Percentiles rank a stretch among this genome's conserved stretches.
Evolutionary conservation across 2,797 vertebrate species (phyloP).

Genomic region (Allobates femoralis): DNA sequence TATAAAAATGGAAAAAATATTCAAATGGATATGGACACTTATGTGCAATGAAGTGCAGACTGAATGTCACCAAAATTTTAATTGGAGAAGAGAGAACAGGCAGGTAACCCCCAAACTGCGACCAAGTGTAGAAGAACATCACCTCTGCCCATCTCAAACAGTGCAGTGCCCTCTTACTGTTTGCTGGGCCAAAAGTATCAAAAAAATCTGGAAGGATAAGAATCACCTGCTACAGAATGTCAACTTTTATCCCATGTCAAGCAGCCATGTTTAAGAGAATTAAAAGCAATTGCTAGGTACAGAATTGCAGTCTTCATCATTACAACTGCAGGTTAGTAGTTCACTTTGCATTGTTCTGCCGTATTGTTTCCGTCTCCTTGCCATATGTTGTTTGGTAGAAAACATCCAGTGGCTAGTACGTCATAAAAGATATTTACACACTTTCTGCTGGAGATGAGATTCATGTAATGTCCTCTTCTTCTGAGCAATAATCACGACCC

Average conservation of each 20-base stretch:
- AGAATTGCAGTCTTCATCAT: slow-evolving; percentile 32
- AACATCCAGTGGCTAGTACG: slow-evolving; percentile 72
- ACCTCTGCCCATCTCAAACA: slow-evolving; percentile 20
- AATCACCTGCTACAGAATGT: slow-evolving; percentile 39
- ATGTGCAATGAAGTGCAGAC: slow-evolving; percentile 72
- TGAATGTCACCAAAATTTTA: slow-evolving; percentile 1
- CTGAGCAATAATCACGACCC: slow-evolving; percentile 97
- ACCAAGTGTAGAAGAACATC: slow-evolving; percentile 4
- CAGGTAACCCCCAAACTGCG: not conserved
- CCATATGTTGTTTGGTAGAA: slow-evolving; percentile 65
- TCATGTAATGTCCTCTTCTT: slow-evolving; percentile 89
- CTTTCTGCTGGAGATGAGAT: slow-evolving; percentile 71
- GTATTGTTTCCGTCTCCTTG: slow-evolving; percentile 2
- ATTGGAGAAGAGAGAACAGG: not conserved
- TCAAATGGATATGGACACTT: slow-evolving; percentile 78
- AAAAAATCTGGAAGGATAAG: slow-evolving; percentile 42
- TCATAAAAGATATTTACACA: slow-evolving; percentile 79
- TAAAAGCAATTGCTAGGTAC: slow-evolving; percentile 43
- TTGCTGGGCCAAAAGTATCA: not conserved
- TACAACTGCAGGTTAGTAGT: slow-evolving; percentile 22
- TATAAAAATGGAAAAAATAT: slow-evolving; percentile 64
- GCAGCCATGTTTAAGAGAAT: slow-evolving; percentile 19
- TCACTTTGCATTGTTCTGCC: slow-evolving; percentile 22
- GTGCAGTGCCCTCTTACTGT: slow-evolving; percentile 3
- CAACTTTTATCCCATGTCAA: slow-evolving; percentile 27